A percentile compares a stretch with the other conserved stretches of the same genome.
phyloP scores from a whole-genome alignment of 2,888 invertebrate species.

The Monopis laevigella region DNA sequence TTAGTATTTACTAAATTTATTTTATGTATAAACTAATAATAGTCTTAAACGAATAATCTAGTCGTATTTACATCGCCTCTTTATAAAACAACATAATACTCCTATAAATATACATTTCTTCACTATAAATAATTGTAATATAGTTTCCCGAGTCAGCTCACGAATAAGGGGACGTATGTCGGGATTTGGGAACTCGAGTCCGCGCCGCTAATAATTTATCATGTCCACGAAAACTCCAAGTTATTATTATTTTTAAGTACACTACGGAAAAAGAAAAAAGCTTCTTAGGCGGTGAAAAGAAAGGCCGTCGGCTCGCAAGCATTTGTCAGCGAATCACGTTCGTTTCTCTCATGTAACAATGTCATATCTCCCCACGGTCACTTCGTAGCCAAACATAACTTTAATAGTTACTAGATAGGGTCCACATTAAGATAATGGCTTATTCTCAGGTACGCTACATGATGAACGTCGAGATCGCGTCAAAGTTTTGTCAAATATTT shows the following conservation, averaged over 20 bases:
- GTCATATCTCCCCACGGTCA: background rate
- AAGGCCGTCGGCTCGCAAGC: slow-evolving; percentile 26
- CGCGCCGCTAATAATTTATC: slow-evolving; percentile 28
- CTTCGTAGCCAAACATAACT: background rate
- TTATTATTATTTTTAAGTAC: slow-evolving; percentile 38
- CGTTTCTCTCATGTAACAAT: slow-evolving; percentile 16
- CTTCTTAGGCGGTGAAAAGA: slow-evolving; percentile 24
- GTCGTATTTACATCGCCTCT: too few relatives aligned
- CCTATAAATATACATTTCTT: too few relatives aligned
- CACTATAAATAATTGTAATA: too few relatives aligned
- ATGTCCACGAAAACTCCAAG: slow-evolving; percentile 24
- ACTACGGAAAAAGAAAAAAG: slow-evolving; percentile 28
- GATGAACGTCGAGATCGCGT: slow-evolving; percentile 22
- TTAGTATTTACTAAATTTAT: too few relatives aligned
- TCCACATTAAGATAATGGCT: slow-evolving; percentile 27
- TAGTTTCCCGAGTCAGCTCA: background rate
- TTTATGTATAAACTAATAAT: too few relatives aligned
- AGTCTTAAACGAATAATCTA: too few relatives aligned
- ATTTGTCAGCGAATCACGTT: slow-evolving; percentile 51
- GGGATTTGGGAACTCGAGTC: slow-evolving; percentile 22
- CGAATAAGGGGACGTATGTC: slow-evolving; percentile 12
- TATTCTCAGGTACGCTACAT: slow-evolving; percentile 4
- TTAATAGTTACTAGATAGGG: slow-evolving; percentile 2
- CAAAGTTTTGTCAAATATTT: slow-evolving; percentile 41
- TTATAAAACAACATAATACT: too few relatives aligned